These are phyloP conservation scores for Rhynchomys soricoides DNA, from an alignment of 2,113 vertebrate species.

Conservation along the genomic window DNA sequence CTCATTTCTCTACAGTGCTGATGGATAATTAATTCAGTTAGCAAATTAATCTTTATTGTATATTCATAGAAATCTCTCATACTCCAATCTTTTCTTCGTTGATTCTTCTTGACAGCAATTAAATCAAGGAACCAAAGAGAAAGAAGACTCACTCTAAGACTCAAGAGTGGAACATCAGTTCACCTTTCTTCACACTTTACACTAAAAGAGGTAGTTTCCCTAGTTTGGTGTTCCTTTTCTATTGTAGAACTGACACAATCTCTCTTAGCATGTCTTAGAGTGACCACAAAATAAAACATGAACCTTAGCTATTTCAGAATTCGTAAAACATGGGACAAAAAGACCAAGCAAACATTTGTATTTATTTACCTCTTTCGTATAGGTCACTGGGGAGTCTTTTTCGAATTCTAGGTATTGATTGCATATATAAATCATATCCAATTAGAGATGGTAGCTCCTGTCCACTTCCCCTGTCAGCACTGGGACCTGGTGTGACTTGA, in stretches of 20 bases:
- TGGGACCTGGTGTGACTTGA: neutral
- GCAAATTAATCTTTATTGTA: neutral
- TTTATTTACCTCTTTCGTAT: neutral
- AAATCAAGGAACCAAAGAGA: neutral
- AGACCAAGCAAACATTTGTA: neutral
- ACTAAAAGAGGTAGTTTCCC: neutral
- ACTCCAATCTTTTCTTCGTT: neutral
- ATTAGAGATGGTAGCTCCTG: neutral
- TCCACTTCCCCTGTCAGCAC: neutral
- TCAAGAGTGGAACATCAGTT: neutral
- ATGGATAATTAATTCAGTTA: slow-evolving; percentile 12
- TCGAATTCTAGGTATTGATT: neutral
- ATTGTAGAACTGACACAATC: neutral
- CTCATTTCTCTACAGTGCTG: neutral
- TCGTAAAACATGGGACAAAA: neutral
- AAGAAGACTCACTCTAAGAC: neutral
- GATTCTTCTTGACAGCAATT: neutral
- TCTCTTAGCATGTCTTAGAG: neutral
- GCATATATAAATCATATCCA: neutral
- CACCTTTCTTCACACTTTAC: neutral
- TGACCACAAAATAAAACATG: neutral
- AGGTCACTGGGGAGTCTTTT: neutral
- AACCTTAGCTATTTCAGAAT: neutral
- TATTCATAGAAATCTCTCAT: neutral
- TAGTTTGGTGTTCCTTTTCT: neutral